phyloP scores from a whole-genome alignment of 2,888 invertebrate species.

The Tanypteryx hageni region DNA sequence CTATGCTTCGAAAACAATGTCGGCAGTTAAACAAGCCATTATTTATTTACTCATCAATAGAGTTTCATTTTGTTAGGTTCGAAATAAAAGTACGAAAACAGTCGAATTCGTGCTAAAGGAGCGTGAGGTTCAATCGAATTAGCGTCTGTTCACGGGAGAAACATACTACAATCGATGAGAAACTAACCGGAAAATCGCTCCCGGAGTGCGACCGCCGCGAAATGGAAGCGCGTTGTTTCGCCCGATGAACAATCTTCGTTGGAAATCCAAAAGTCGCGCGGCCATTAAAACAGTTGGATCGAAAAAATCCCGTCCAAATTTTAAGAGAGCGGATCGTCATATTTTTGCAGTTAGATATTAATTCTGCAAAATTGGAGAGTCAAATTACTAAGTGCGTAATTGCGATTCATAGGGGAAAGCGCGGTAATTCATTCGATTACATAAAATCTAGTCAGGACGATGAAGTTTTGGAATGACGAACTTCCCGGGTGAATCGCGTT shows the following conservation, averaged over 20 bases:
- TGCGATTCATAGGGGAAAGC: constrained; percentile 1
- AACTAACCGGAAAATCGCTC: not conserved
- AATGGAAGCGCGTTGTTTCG: not conserved
- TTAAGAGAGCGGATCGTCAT: not conserved
- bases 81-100: no score
- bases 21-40: no score
- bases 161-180: not conserved
- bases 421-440: not conserved
- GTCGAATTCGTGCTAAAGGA: no score
- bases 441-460: not conserved
- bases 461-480: not conserved
- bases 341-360: not conserved
- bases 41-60: no score
- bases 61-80: no score
- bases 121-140: not conserved
- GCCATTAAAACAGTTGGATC: not conserved
- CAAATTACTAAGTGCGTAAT: not conserved
- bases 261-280: not conserved
- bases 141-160: not conserved
- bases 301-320: not conserved
- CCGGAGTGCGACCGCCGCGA: not conserved
- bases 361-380: not conserved
- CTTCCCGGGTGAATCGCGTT: not conserved
- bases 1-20: no score
- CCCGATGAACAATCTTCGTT: not conserved